Evolutionary conservation across 1,140 invertebrate species (phyloP), one percentile per base, ranked within the genome.

Genomic region (Caenorhabditis brenneri): DNA sequence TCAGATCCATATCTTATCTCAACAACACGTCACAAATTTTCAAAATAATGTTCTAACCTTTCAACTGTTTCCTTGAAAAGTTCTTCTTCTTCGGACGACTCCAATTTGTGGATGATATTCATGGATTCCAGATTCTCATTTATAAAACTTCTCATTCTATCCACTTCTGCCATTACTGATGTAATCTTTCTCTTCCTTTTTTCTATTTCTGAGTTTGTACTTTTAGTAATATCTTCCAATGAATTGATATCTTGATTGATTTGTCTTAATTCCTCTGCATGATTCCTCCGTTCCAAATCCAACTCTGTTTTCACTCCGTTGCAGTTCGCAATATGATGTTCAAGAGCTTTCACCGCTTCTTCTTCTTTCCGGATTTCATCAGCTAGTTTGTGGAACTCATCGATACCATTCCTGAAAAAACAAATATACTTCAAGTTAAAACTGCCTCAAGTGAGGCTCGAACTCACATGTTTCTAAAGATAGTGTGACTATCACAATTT

Each of bases 241-340:
- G 86, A 48, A 65, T 87, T 87, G 49, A 87, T 87, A 53, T 87
- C 86, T 83, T 87, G 86, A 85, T 87, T 87, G 58, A 87, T 87
- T 36, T 82, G 84, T 46, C 86, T 79, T 79, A 87, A 58, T 53
- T 87, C 86, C 42, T 87, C 86, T 1, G 86, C 84, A 46, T 85
- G 84, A 31, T 42, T 65, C 31, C 82, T 85, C 39, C 84, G 81
- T 80, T 85, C 84, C 24, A 46, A 12, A 22, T 85, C 84, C 31
- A 85, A 58, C 24, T 84, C 83, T 15, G 22, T 36, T 79, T 79
- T 58, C n/a, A 84, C 24, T 33, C 78, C 78, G 31, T 84, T 78
- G 48, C 83, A 84, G 9, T 53, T 42, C 15, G 46, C 27, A 33
- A 80, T 49, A 36, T 84, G 78, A 33, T 69, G 7, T 49, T 49